Evolutionary conservation across 2,113 vertebrate genomes (phyloP), one percentile per base, ranked within the genome.

Genomic region (Rallus limicola): DNA sequence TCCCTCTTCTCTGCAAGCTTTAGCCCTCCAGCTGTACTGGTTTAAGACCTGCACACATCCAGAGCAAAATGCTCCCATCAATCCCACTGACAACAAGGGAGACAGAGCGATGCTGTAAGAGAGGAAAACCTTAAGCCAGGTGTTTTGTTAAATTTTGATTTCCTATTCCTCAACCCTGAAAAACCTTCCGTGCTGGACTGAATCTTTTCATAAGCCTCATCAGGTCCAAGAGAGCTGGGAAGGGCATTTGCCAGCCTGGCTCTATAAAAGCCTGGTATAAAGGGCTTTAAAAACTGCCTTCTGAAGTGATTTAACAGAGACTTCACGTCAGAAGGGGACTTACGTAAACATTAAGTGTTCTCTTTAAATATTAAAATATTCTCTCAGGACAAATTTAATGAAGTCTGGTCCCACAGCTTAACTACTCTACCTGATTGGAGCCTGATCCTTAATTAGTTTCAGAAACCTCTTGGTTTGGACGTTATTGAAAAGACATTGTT

Each of bases 351-450:
- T 36, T 92, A 88, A 92, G n/a, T 91, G 91, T 85, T 92, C 92
- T 93, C 90, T 97, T 97, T 96, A 97, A 97, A 97, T 97, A 97
- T 97, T 97, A 96, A 97, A 96, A 88, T 87, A 91, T 87, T 96
- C 93, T 96, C 92, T 86, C 76, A 68, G 89, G 96, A 93, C 28
- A 4, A 86, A 75, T 91, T 96, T 96, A 96, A 97, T 97, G 95
- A 96, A 96, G 92, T 87, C 82, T 82, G 67, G 82, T 90, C 92
- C 82, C 77, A 81, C 53, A 82, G 88, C 90, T 97, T 96, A 92
- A 92, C 92, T 84, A 63, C 79, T 82, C n/a, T 75, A 78, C 91
- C 93, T 91, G 80, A 85, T 92, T 96, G 93, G 86, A 93, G 76
- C 82, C 93, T 59, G 84, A 87, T 89, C 91, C 80, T 93, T 96